A percentile compares a stretch with the other conserved stretches of the same genome.
Evolutionary conservation across 2,113 vertebrate genomes (phyloP).

Genomic region (Paramisgurnus dabryanus): DNA sequence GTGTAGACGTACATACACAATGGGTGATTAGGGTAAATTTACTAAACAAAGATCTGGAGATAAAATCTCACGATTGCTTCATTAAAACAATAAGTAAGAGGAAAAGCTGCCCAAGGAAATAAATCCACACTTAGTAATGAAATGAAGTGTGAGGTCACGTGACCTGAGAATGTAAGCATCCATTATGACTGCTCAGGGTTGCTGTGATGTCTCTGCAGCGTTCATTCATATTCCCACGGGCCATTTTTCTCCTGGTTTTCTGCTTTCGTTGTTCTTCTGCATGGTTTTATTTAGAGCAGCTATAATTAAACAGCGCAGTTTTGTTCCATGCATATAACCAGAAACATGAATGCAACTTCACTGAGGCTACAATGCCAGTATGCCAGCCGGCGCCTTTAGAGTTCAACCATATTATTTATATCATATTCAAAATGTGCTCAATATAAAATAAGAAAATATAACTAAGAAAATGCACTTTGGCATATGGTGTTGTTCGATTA

Average conservation of each 20-base stretch:
- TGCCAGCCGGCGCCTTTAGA: not conserved
- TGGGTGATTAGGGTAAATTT: not conserved
- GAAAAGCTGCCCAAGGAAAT: conserved; percentile 24
- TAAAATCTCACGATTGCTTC: conserved; percentile 6
- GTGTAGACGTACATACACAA: no score
- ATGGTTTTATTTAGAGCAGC: conserved; percentile 32
- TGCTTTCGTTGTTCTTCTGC: conserved; percentile 22
- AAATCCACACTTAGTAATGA: conserved; percentile 27
- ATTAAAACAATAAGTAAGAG: not conserved
- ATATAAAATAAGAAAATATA: not conserved
- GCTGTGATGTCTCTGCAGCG: not conserved
- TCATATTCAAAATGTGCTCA: not conserved
- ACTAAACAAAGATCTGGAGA: not conserved
- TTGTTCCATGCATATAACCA: not conserved
- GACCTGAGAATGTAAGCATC: conserved; percentile 33
- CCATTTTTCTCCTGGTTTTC: conserved; percentile 31
- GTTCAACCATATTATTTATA: not conserved
- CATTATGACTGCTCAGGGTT: conserved; percentile 19
- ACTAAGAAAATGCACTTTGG: not conserved
- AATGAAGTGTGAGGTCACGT: conserved; percentile 29
- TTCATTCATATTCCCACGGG: conserved; percentile 27
- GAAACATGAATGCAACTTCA: conserved; percentile 6
- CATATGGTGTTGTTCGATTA: not conserved
- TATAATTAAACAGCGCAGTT: conserved; percentile 28
- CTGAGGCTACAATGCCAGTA: not conserved